Conservation (phyloP, 1,140 invertebrate species). For the Drosophila mojavensis region DNA sequence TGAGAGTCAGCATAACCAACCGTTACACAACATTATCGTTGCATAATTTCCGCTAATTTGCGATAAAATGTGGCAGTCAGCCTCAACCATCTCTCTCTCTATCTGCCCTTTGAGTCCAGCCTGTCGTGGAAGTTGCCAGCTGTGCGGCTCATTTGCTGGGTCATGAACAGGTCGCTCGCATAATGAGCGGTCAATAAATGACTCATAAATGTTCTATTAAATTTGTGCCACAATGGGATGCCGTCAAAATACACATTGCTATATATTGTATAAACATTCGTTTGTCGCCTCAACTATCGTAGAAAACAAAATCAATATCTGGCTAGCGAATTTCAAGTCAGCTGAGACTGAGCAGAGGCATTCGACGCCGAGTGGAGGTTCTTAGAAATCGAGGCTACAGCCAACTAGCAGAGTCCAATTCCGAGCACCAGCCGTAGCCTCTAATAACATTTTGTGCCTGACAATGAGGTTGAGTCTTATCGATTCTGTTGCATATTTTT, state of each 20-base stretch:
- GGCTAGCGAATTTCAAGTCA: slow-evolving; percentile 48
- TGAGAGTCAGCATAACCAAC: slow-evolving; percentile 19
- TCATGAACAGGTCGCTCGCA: slow-evolving; percentile 42
- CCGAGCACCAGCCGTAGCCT: slow-evolving; percentile 25
- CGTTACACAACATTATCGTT: slow-evolving; percentile 61
- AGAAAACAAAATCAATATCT: slow-evolving; percentile 70
- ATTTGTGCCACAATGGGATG: slow-evolving; percentile 53
- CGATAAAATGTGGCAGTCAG: slow-evolving; percentile 50
- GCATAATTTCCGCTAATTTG: slow-evolving; percentile 78
- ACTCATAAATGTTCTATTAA: slow-evolving; percentile 74
- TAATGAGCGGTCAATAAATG: slow-evolving; percentile 68
- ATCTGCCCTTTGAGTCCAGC: not conserved
- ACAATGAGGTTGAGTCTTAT: slow-evolving; percentile 68
- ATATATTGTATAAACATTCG: slow-evolving; percentile 24
- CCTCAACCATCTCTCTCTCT: no score
- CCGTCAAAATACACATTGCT: slow-evolving; percentile 1
- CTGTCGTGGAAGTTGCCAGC: slow-evolving; percentile 45
- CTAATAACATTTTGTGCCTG: slow-evolving; percentile 49
- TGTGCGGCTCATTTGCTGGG: slow-evolving; percentile 68
- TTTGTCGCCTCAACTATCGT: slow-evolving; percentile 51
- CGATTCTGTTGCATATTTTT: slow-evolving; percentile 52
- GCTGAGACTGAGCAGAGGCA: slow-evolving; percentile 16
- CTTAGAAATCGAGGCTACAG: slow-evolving; percentile 59
- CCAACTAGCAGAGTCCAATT: slow-evolving; percentile 1
- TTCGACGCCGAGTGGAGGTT: slow-evolving; percentile 36